Conservation (phyloP, 2,888 invertebrate species). For the Kryphioiulus occultus region DNA sequence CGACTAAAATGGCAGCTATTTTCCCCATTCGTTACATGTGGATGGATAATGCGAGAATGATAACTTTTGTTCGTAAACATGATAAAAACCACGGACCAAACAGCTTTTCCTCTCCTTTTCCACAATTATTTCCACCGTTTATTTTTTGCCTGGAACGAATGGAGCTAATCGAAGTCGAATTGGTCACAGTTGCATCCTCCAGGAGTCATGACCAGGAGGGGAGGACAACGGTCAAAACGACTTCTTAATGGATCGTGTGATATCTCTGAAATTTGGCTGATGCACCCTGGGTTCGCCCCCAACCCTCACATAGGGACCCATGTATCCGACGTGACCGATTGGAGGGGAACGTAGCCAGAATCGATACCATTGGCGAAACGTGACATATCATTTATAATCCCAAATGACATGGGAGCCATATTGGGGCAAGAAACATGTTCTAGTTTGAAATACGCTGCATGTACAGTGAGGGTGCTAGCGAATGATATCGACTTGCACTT, state of each 20-base stretch:
- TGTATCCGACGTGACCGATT: neutral
- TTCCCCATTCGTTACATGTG: neutral
- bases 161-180: conserved; percentile 7
- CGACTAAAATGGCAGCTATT: neutral
- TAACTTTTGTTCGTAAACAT: neutral
- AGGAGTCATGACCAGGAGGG: neutral
- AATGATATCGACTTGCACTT: too few relatives aligned
- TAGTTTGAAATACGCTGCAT: neutral
- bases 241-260: conserved; percentile 26
- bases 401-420: neutral
- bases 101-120: neutral
- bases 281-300: neutral
- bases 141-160: neutral
- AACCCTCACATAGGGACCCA: neutral
- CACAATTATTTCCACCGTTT: conserved; percentile 16
- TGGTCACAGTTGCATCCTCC: conserved; percentile 6
- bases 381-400: conserved; percentile 15
- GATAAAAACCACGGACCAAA: neutral
- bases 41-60: neutral
- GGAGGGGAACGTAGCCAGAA: neutral
- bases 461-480: too few relatives aligned
- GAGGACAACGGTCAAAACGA: conserved; percentile 7
- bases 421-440: neutral
- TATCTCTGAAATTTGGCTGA: neutral
- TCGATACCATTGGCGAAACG: conserved; percentile 6